These are phyloP conservation scores for Parnassius apollo DNA, from an alignment of 2,888 invertebrate genomes.

Conservation along the genomic window DNA sequence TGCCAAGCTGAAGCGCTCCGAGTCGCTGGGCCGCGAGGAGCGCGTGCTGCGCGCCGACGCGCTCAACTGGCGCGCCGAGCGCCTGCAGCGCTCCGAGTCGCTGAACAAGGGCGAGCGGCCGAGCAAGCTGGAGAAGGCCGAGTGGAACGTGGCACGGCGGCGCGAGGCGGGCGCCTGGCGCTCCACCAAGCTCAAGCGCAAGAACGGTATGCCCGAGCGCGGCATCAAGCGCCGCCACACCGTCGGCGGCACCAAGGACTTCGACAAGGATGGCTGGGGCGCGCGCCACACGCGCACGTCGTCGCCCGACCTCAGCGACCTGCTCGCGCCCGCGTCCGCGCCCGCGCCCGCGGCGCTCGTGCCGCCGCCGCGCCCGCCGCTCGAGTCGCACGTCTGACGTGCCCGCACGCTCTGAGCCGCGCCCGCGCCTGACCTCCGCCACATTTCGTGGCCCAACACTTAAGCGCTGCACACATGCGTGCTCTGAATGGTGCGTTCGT, in stretches of 20 bases:
- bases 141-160: constrained; percentile 85
- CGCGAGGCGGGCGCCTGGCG: constrained; percentile 80
- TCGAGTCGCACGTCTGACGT: constrained; percentile 47
- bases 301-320: constrained; percentile 79
- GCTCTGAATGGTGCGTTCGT: constrained; percentile 11
- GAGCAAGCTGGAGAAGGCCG: constrained; percentile 86
- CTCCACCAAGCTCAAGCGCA: constrained; percentile 85
- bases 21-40: constrained; percentile 82
- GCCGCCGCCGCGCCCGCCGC: constrained; percentile 40
- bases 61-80: constrained; percentile 76
- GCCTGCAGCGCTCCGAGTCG: constrained; percentile 52
- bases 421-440: constrained; percentile 13
- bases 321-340: constrained; percentile 45
- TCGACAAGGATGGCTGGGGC: constrained; percentile 82
- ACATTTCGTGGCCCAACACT: constrained; percentile 11
- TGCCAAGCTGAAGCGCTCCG: constrained; percentile 78
- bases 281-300: constrained; percentile 82
- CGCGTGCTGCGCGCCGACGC: constrained; percentile 83
- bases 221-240: constrained; percentile 95
- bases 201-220: constrained; percentile 89
- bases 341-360: constrained; percentile 33
- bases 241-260: constrained; percentile 96
- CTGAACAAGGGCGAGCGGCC: constrained; percentile 52
- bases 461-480: not conserved
- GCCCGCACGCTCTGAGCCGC: constrained; percentile 9